These are phyloP conservation scores for Toxonevra muliebris DNA, from an alignment of 2,888 invertebrate genomes.

Conservation along the genomic window DNA sequence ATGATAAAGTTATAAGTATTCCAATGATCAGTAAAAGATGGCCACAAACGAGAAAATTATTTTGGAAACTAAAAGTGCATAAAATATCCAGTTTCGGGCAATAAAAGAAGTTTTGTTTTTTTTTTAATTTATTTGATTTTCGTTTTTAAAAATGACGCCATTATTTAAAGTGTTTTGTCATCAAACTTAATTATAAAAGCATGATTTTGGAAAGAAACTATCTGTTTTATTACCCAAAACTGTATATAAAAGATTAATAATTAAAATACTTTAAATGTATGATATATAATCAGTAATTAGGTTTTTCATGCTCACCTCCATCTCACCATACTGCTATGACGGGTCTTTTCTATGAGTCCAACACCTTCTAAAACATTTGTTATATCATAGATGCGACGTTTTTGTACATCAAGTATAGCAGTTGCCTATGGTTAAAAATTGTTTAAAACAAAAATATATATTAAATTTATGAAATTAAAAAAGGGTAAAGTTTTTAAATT, in stretches of 20 bases:
- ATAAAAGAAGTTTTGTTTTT: too few relatives aligned
- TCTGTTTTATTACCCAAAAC: too few relatives aligned
- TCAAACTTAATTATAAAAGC: too few relatives aligned
- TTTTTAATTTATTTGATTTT: too few relatives aligned
- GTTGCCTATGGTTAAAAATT: slow-evolving; percentile 71
- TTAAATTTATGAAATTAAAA: neutral
- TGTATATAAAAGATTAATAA: neutral
- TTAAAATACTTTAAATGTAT: neutral
- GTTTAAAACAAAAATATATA: slow-evolving; percentile 12
- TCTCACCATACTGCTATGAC: slow-evolving; percentile 78
- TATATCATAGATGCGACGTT: slow-evolving; percentile 82
- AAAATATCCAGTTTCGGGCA: too few relatives aligned
- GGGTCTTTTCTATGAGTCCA: slow-evolving; percentile 80
- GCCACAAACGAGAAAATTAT: too few relatives aligned
- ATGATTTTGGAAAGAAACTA: too few relatives aligned
- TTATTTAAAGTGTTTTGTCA: too few relatives aligned
- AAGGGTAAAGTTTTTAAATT: neutral
- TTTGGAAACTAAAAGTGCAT: too few relatives aligned
- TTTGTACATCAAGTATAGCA: slow-evolving; percentile 79
- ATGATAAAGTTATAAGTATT: neutral
- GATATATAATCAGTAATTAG: neutral
- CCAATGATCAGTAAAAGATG: too few relatives aligned
- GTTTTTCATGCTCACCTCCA: slow-evolving; percentile 73
- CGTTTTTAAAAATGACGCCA: too few relatives aligned
- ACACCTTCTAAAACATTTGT: slow-evolving; percentile 85